These are phyloP conservation scores for Cephus nigrinus DNA, from an alignment of 2,888 invertebrate genomes.

Conservation along the genomic window DNA sequence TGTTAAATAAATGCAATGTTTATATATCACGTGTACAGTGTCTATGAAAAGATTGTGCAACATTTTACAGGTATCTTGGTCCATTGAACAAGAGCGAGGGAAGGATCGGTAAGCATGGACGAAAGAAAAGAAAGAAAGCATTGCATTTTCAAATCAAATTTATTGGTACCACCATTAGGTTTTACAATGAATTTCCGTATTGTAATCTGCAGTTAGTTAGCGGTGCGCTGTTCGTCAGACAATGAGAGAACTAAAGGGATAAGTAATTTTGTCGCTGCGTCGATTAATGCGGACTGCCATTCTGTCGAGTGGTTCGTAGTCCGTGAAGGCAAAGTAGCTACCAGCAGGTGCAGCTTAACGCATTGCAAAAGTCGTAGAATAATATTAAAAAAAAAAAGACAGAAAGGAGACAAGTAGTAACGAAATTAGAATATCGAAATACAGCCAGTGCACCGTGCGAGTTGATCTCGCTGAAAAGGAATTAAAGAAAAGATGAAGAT, in stretches of 20 bases:
- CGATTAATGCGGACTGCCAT: neutral
- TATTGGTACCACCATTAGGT: conserved; percentile 55
- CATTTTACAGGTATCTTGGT: neutral
- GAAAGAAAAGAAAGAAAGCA: neutral
- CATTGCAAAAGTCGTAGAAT: neutral
- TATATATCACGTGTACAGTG: conserved; percentile 24
- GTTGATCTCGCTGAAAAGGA: conserved; percentile 6
- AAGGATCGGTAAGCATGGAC: neutral
- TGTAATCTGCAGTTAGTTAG: conserved; percentile 54
- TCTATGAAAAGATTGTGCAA: neutral
- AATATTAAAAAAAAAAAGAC: neutral
- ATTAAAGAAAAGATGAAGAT: conserved; percentile 15
- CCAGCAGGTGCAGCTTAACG: neutral
- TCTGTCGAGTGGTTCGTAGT: neutral
- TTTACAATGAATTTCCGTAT: conserved; percentile 55
- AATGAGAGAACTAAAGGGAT: conserved; percentile 25
- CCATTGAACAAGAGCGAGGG: neutral
- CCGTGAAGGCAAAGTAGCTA: neutral
- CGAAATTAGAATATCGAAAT: neutral
- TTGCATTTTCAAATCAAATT: conserved; percentile 52
- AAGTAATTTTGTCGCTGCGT: neutral
- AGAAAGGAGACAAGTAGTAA: neutral
- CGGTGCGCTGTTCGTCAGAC: conserved; percentile 47
- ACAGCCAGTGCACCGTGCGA: neutral
- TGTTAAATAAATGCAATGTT: conserved; percentile 53